Base-by-base conservation (phyloP, 2,888 invertebrate species). In the Drosophila engyochracea region DNA sequence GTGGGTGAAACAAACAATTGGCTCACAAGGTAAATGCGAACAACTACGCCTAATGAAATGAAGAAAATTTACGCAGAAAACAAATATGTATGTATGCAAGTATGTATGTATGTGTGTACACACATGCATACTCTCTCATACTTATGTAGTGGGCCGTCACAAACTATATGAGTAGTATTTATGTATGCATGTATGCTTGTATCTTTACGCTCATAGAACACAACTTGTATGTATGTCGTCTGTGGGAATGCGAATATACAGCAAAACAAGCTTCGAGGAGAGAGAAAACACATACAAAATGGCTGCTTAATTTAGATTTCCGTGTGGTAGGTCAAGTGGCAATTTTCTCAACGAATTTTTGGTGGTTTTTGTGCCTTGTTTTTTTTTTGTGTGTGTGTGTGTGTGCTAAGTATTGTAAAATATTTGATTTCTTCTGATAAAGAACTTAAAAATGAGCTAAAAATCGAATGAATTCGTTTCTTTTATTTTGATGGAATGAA, bases 301-400 rank as follows among this genome's bases (percentile, higher is more conserved):
- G 70, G 66, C 76, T 74, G 83, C 82, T 81, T 85, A 87, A 89
- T 88, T 85, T 80, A 85, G 84, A 88, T 79, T 85, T 82, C 49
- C 80, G 81, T 89, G 89, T 75, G 89, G 89, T 88, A 89, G 89
- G 89, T 89, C 89, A 87, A 88, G 88, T 85, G 85, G 81, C 76
- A 83, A 87, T 82, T 81, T 85, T 79, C 85, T 68, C 82, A 79
- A 74, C 66, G 51, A 76, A 74, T 74, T 73, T 74, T 58, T 47
- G 44, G 53, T 41, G 25, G 6, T 53, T 41, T 55, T 47, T 47
- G 53, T 28, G 37, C 1, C 1, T 9, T 25, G 25, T 47, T 25
- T 22, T 14, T 7, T 14, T 14, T 16, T 47, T 16, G 14, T 25
- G 25, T 25, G 14, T 22, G 25, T 22, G 14, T 5, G 16, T 30